These are phyloP conservation scores for Garrulus glandarius DNA, from an alignment of 2,797 vertebrate genomes.

Conservation along the genomic window DNA sequence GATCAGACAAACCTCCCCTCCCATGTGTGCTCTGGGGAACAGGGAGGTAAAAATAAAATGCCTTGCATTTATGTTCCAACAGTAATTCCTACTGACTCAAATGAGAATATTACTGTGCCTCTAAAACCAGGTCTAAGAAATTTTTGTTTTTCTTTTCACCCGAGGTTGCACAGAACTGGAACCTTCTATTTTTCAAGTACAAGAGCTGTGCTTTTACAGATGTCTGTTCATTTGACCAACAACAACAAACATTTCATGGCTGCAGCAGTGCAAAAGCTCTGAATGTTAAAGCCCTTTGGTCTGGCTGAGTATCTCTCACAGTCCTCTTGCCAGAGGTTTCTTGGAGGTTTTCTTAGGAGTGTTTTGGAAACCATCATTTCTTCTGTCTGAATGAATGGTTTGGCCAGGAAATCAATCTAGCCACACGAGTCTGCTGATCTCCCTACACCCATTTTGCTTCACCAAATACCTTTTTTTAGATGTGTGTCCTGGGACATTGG, in stretches of 20 bases:
- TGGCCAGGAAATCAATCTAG: conserved; percentile 52
- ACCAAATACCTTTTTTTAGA: conserved; percentile 31
- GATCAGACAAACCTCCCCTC: background rate
- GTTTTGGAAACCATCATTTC: conserved; percentile 50
- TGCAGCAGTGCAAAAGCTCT: background rate
- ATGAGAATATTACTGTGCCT: background rate
- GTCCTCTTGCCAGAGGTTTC: conserved; percentile 35
- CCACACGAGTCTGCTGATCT: conserved; percentile 45
- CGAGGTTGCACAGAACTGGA: background rate
- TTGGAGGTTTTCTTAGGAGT: conserved; percentile 36
- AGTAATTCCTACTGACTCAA: background rate
- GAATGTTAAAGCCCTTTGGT: conserved; percentile 1
- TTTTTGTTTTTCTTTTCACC: background rate
- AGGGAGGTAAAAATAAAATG: conserved; percentile 34
- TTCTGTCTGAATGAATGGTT: conserved; percentile 52
- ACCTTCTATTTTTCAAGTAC: background rate
- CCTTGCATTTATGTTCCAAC: background rate
- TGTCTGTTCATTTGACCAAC: background rate
- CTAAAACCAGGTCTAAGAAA: background rate
- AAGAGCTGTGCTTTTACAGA: conserved; percentile 9
- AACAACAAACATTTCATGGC: background rate
- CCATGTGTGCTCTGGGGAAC: background rate
- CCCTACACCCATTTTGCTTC: background rate
- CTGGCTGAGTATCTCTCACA: background rate
- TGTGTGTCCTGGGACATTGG: background rate